These are phyloP conservation scores for Alethe castanea DNA, from an alignment of 2,113 vertebrate species.

Conservation along the genomic window DNA sequence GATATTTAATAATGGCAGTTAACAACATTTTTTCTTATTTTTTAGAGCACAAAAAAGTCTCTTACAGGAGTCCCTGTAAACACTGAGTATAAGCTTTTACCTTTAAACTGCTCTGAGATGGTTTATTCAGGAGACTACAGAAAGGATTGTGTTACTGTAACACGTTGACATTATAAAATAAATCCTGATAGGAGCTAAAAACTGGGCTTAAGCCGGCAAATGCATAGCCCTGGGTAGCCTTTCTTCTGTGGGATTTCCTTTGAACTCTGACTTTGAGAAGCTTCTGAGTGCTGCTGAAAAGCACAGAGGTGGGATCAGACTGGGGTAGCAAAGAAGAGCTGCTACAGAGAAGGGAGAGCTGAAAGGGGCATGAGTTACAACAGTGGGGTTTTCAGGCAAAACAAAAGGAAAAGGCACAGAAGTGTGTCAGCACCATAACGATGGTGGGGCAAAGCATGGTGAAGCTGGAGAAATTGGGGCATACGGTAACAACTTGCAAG, in stretches of 20 bases:
- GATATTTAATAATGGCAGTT: neutral
- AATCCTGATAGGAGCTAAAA: neutral
- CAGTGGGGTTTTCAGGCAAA: neutral
- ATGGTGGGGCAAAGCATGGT: neutral
- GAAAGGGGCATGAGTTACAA: neutral
- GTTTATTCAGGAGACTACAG: neutral
- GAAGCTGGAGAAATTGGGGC: neutral
- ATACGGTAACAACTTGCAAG: neutral
- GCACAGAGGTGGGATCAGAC: neutral
- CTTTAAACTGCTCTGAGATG: neutral
- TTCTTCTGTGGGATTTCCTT: conserved; percentile 7
- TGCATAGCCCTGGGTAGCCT: neutral
- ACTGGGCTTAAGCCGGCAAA: neutral
- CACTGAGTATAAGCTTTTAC: neutral
- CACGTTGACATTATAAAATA: neutral
- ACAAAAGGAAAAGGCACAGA: neutral
- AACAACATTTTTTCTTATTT: neutral
- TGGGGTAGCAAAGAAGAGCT: neutral
- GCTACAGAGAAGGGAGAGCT: neutral
- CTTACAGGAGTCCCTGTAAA: neutral
- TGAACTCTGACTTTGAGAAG: neutral
- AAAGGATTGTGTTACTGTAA: neutral
- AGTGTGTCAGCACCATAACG: neutral
- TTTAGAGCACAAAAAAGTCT: neutral
- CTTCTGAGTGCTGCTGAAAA: neutral